A percentile compares a stretch with the other conserved stretches of the same genome.
Evolutionary conservation across 2,113 vertebrate genomes (phyloP).

Genomic region (Acrocephalus arundinaceus): DNA sequence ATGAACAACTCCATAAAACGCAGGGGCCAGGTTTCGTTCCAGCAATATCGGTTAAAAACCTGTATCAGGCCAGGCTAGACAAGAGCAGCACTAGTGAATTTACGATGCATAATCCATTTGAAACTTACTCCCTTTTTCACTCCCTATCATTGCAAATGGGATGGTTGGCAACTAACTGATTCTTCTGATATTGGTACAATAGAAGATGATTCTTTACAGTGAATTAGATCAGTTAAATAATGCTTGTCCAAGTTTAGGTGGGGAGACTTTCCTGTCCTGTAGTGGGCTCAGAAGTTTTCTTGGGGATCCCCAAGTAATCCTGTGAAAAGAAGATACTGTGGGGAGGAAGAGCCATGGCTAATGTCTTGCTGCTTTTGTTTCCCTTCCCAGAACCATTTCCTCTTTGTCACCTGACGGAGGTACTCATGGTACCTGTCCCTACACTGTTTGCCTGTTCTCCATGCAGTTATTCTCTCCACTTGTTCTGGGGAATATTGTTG

Average conservation of each 20-base stretch:
- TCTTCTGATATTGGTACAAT: neutral
- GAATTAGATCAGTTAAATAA: neutral
- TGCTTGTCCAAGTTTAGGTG: neutral
- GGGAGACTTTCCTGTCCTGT: neutral
- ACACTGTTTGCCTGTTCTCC: neutral
- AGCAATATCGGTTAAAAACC: neutral
- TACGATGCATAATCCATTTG: neutral
- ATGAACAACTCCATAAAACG: constrained; percentile 17
- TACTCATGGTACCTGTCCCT: neutral
- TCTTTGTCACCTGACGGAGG: neutral
- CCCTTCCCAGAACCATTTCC: neutral
- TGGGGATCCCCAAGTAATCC: neutral
- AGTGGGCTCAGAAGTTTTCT: neutral
- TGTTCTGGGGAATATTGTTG: neutral
- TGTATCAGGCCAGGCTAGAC: neutral
- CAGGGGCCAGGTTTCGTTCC: neutral
- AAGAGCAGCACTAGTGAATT: neutral
- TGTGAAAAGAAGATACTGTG: neutral
- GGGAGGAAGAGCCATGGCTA: neutral
- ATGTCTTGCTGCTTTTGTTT: neutral
- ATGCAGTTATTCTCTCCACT: neutral
- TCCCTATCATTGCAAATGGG: neutral
- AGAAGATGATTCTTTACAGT: neutral
- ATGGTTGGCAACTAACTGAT: neutral
- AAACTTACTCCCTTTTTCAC: neutral